Base-by-base conservation (phyloP, 2,797 vertebrate genomes). In the Enteromius mattozi region DNA sequence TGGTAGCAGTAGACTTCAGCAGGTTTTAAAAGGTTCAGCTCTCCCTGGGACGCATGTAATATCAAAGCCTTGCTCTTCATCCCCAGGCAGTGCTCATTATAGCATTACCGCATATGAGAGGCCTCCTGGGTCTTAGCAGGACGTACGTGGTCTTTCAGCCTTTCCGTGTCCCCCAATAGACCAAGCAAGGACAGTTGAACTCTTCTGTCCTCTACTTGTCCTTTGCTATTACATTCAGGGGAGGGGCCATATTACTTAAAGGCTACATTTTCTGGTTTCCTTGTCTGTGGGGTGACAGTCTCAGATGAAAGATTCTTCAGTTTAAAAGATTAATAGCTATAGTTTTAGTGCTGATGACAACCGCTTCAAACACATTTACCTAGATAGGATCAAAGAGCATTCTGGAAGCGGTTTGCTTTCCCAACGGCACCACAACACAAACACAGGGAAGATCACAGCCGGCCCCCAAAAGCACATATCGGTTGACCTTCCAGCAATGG, bases 71-170 rank as follows among this genome's bases (percentile, higher is more conserved):
- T 89, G 30, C 47, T 93, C 88, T 90, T 91, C 94, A 95, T 75
- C 94, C 92, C 92, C 92, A 93, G 92, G 93, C 93, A 92, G 91
- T 83, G 88, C 79, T 91, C 93, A 93, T 95, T 95, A 93, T 92
- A 84, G 91, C 88, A 81, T 70, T 42, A 7, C 88, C 92, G 94
- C 93, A 95, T 94, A 93, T 93, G 81, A 93, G 90, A 94, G 94
- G 91, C 94, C 93, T 94, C 93, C 92, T 93, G 94, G 90, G 94
- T 94, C 92, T 94, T 90, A 87, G 90, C 92, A 93, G 94, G 93
- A 94, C 92, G 90, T 93, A 92, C 89, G 19, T 87, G 88, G 89
- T 85, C 91, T 94, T 94, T 94, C 92, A 93, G 90, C 88, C 88
- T 89, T 84, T 86, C 86, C 88, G 72, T 85, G 86, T 87, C 81